Base-by-base conservation (phyloP, 2,113 vertebrate genomes). In the Mola mola region DNA sequence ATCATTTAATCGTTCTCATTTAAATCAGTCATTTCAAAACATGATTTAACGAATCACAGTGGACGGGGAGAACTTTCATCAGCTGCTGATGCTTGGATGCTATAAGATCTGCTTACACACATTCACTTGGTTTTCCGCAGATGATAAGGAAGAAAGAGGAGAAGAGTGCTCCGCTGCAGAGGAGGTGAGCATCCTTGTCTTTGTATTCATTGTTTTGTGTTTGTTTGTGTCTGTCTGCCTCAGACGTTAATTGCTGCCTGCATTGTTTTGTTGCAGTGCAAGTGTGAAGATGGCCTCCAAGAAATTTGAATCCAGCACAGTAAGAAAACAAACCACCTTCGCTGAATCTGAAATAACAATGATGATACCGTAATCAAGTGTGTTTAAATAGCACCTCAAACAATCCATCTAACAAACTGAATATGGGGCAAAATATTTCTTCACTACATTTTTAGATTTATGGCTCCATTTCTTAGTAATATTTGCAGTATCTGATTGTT, bases 81-180 rank as follows among this genome's bases (percentile, higher is more conserved):
- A 10, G n/a, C 21, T 33, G 22, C 8, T 60, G 53, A 60, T 37
- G 7, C 31, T 34, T 15, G 29, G 34, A 34, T n/a, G n/a, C 8
- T 43, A 10, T 47, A 8, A 60, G 28, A 13, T 22, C 21, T 20
- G 24, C 17, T n/a, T 21, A 44, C 31, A 1, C 15, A 1, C 17
- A 10, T 42, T 61, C 16, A 12, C 19, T 52, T 11, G 48, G 3
- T 44, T 28, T 1, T 44, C 13, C 42, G 47, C 82, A 92, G 92
- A 83, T 91, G 83, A 78, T 86, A 60, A 90, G 21, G 48, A 92
- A 90, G 66, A 90, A 86, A 69, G 90, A 91, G 20, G 89, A 88
- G 16, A 80, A 84, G n/a, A 79, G 2, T 9, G 11, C 65, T 0
- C 89, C 90, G 0, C 67, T 93, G 42, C 88, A 87, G 67, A 84